Evolutionary conservation across 2,113 vertebrate genomes (phyloP).

Genomic region (Vombatus ursinus): DNA sequence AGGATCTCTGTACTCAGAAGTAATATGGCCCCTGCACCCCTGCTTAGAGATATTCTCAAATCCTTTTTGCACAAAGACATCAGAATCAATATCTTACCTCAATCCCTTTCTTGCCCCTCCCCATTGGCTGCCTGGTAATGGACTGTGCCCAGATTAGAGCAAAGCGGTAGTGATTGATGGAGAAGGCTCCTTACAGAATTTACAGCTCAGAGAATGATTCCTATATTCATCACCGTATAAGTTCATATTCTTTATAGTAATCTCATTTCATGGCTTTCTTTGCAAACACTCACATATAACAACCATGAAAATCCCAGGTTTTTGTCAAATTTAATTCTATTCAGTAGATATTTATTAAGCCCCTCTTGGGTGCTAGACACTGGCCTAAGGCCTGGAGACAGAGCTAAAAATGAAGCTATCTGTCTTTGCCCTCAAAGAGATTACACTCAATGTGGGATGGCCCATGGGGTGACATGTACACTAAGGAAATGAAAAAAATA

Average conservation of each 20-base stretch:
- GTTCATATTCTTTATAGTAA: slow-evolving; percentile 72
- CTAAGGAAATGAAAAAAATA: neutral
- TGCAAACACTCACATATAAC: slow-evolving; percentile 32
- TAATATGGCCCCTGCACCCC: too few relatives aligned
- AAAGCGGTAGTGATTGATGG: neutral
- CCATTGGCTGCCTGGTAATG: neutral
- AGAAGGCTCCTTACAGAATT: neutral
- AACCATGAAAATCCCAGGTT: neutral
- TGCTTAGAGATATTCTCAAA: too few relatives aligned
- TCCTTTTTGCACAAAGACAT: too few relatives aligned
- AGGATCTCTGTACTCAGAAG: too few relatives aligned
- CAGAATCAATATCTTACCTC: too few relatives aligned
- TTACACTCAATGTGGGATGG: neutral
- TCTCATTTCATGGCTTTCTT: slow-evolving; percentile 76
- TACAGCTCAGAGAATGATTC: slow-evolving; percentile 53
- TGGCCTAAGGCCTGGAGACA: neutral
- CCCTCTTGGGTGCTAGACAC: neutral
- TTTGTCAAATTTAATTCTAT: neutral
- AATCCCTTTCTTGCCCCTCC: too few relatives aligned
- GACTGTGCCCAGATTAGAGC: neutral
- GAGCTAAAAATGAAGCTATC: neutral
- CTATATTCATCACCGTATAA: slow-evolving; percentile 73
- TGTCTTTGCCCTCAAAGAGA: neutral
- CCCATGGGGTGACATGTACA: neutral
- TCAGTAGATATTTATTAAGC: neutral